phyloP scores from a whole-genome alignment of 1,140 invertebrate genomes.

The Nilaparvata lugens region DNA sequence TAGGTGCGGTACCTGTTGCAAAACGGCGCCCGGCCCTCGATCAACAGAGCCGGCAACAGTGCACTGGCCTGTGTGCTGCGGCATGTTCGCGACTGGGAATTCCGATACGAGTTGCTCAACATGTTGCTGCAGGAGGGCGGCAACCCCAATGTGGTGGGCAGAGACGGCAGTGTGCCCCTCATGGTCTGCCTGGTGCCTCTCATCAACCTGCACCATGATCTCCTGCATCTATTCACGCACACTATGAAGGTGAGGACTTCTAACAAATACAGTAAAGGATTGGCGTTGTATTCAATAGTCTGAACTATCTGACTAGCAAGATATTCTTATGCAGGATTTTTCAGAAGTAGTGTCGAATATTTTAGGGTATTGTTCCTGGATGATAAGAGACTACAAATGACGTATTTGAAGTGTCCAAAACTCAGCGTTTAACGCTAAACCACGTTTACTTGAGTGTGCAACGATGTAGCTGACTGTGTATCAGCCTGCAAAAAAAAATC shows the following conservation, averaged over 20 bases:
- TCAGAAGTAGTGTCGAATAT: too few species aligned
- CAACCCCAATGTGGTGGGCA: constrained; percentile 55
- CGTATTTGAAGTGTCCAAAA: too few species aligned
- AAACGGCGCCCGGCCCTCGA: constrained; percentile 53
- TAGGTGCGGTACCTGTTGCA: constrained; percentile 44
- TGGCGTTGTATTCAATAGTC: too few species aligned
- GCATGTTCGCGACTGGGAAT: constrained; percentile 68
- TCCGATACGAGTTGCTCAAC: constrained; percentile 58
- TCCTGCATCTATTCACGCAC: constrained; percentile 61
- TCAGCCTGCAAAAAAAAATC: too few species aligned
- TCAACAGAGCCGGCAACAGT: constrained; percentile 60
- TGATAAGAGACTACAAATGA: too few species aligned
- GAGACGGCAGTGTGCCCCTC: constrained; percentile 59
- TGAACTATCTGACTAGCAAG: too few species aligned
- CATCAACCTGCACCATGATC: constrained; percentile 55
- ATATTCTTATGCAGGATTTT: too few species aligned
- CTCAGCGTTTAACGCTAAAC: too few species aligned
- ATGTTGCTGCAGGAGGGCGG: constrained; percentile 61
- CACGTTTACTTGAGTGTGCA: too few species aligned
- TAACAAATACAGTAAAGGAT: too few species aligned
- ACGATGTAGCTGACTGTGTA: too few species aligned
- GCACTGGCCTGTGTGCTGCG: constrained; percentile 59
- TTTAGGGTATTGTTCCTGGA: too few species aligned
- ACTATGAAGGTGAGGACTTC: constrained; percentile 61
- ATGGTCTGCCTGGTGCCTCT: constrained; percentile 65